Percentiles rank a stretch among this genome's conserved stretches.
Evolutionary conservation across 2,888 invertebrate genomes (phyloP).

Genomic region (Sphecodes monilicornis): DNA sequence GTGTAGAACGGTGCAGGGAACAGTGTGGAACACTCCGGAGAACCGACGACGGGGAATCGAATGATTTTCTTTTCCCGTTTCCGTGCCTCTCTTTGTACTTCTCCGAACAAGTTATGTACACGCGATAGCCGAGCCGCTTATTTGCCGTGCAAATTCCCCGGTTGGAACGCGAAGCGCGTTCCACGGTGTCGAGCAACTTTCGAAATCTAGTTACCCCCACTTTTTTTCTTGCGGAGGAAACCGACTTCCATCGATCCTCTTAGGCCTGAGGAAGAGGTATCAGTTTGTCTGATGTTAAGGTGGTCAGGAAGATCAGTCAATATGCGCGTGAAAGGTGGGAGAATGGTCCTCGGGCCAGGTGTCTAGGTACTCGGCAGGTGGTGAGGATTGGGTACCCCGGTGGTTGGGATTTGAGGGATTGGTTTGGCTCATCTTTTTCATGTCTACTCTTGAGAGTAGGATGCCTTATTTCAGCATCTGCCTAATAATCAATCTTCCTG

Average conservation of each 20-base stretch:
- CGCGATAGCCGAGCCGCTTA: constrained; percentile 32
- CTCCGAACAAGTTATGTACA: background rate
- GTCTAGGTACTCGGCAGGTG: background rate
- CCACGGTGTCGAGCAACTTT: background rate
- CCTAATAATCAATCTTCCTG: no score
- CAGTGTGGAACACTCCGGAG: background rate
- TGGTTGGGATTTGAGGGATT: background rate
- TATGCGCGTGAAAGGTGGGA: background rate
- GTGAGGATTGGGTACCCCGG: background rate
- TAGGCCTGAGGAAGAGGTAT: background rate
- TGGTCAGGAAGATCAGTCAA: background rate
- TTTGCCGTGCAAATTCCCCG: constrained; percentile 48
- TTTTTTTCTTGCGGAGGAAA: background rate
- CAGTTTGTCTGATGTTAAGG: background rate
- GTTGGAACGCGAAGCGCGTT: background rate
- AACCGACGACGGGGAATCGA: background rate
- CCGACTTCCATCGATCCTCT: background rate
- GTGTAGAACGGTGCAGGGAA: background rate
- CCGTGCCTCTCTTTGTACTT: background rate
- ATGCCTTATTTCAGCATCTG: no score
- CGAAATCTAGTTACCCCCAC: background rate
- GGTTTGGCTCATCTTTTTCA: background rate
- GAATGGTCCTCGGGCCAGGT: background rate
- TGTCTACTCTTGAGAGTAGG: no score
- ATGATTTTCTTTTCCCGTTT: constrained; percentile 33